Evolutionary conservation across 37 sponge, comb jelly and placozoan species (phyloP).

Genomic region (Cliona cf. orientalis): DNA sequence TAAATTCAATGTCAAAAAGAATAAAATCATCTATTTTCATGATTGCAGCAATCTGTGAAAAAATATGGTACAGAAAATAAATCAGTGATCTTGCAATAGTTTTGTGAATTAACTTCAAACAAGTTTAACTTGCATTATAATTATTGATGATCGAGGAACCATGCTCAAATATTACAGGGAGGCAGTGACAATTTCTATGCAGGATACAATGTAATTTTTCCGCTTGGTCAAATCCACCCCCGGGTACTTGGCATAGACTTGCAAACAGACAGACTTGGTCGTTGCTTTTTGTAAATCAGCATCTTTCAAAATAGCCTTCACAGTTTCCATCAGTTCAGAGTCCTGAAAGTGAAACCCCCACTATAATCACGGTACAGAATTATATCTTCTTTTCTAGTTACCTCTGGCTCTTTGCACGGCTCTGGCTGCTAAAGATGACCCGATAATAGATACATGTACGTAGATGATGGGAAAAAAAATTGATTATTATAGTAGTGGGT

Average conservation of each 20-base stretch:
- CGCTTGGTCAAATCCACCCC: background rate
- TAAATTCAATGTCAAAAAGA: background rate
- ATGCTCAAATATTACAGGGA: too few species aligned
- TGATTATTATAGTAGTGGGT: too few species aligned
- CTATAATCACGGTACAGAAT: background rate
- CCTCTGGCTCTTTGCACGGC: background rate
- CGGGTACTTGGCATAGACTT: constrained; percentile 15
- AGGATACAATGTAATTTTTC: constrained; percentile 24
- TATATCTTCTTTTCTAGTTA: background rate
- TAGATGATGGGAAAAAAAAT: background rate
- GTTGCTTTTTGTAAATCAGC: constrained; percentile 12
- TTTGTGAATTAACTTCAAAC: background rate
- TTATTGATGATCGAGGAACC: too few species aligned
- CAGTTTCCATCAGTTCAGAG: background rate
- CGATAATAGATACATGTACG: too few species aligned
- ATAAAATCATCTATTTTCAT: too few species aligned
- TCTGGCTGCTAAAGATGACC: background rate
- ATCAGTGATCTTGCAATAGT: background rate
- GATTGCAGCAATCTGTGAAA: too few species aligned
- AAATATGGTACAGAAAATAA: too few species aligned
- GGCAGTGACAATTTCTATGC: background rate
- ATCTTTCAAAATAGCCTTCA: constrained; percentile 2
- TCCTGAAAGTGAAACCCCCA: background rate
- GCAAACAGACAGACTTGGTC: constrained; percentile 19
- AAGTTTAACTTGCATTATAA: too few species aligned